Evolutionary conservation across 2,888 invertebrate genomes (phyloP).

Genomic region (Phyllotreta striolata): DNA sequence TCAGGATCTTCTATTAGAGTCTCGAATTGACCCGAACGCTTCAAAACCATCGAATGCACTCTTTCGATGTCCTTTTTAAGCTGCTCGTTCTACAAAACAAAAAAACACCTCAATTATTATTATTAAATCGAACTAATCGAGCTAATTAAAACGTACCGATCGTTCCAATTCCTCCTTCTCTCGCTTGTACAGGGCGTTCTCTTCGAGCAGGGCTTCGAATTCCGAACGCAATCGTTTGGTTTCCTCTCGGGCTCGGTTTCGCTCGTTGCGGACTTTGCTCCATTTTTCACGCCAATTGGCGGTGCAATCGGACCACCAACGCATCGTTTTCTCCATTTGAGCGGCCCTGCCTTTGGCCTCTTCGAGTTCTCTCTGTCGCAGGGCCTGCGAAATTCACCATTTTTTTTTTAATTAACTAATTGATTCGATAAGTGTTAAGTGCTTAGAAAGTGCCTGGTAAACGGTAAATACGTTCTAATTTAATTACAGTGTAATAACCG

Average conservation of each 20-base stretch:
- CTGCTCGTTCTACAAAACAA: conserved; percentile 70
- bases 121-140: not conserved
- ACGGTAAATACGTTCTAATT: too few relatives aligned
- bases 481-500: too few relatives aligned
- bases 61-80: conserved; percentile 84
- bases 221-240: conserved; percentile 82
- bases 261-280: conserved; percentile 92
- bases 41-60: conserved; percentile 71
- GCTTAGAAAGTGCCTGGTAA: too few relatives aligned
- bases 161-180: conserved; percentile 81
- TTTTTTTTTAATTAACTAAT: too few relatives aligned
- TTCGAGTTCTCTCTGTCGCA: conserved; percentile 83
- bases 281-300: conserved; percentile 96
- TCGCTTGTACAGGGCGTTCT: conserved; percentile 74
- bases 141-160: conserved; percentile 59
- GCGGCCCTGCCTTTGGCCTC: conserved; percentile 93
- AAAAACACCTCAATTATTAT: too few relatives aligned
- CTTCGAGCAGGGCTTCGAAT: conserved; percentile 80
- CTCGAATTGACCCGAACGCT: conserved; percentile 72
- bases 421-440: too few relatives aligned
- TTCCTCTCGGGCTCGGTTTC: conserved; percentile 93
- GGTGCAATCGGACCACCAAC: conserved; percentile 99
- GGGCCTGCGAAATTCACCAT: conserved; percentile 65
- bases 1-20: conserved; percentile 63
- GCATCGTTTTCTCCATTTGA: conserved; percentile 99